Base-by-base conservation (phyloP, 2,797 vertebrate species). In the Coreius guichenoti region DNA sequence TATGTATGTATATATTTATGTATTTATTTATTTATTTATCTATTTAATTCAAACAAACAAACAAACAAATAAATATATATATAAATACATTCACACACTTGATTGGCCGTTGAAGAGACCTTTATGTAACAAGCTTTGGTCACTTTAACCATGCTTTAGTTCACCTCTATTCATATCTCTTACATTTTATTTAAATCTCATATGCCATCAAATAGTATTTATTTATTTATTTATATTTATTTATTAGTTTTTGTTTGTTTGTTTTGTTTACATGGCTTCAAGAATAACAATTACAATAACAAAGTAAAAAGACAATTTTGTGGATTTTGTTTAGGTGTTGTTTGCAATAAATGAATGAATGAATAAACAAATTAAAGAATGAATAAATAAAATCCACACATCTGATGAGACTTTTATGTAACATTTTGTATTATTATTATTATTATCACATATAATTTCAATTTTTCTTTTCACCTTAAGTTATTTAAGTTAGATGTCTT, bases 381-480 rank as follows among this genome's bases (percentile, higher is more conserved):
- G 2, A 31, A 31, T 29, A 31, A 31, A 31, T 65, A 29, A 29
- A 29, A 29, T 65, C 61, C 26, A 65, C 61, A 16, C 58, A 61
- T 26, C 26, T 63, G 13, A 16, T 63, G 26, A 63, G 61, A 63
- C 26, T 61, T 61, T 13, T 14, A 29, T 63, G 61, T 63, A 63
- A 31, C 13, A 31, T 65, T 26, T 63, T 26, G 23, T 26, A 13
- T 9, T 56, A 11, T 4, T 56, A 56, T 11, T 58, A 58, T n/a
- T n/a, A 58, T 11, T 4, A 58, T 5, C n/a, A n/a, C 58, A 29
- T 29, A 13, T 26, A 13, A 72, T 61, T 58, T 78, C 33, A 43
- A 54, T 70, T 65, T 77, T 49, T 29, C 14, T 14, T 51, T 81
- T 81, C 36, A 75, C 61, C 61, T 72, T 69, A n/a, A 29, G 82